phyloP scores from a whole-genome alignment of 2,113 vertebrate genomes.

The Tapirus terrestris region DNA sequence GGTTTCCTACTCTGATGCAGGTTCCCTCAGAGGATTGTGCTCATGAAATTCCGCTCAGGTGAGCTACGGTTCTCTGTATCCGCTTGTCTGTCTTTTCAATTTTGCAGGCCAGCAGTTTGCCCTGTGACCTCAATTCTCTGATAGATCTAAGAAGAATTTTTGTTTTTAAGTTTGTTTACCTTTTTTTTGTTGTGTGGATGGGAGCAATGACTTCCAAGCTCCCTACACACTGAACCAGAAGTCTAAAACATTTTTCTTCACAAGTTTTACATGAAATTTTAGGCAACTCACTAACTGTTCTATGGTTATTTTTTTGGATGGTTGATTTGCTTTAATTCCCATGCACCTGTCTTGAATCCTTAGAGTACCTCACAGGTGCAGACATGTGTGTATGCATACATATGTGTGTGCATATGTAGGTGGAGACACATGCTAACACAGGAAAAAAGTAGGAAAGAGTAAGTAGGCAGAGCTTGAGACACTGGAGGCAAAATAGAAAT shows the following conservation, averaged over 20 bases:
- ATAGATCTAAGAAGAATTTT: not conserved
- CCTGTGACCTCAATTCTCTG: not conserved
- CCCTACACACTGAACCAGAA: not conserved
- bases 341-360: not conserved
- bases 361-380: not conserved
- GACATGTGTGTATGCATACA: not conserved
- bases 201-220: not conserved
- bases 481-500: not conserved
- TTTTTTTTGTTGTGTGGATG: not conserved
- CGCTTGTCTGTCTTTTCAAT: not conserved
- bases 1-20: not conserved
- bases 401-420: not conserved
- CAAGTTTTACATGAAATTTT: not conserved
- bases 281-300: not conserved
- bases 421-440: not conserved
- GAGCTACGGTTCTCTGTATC: not conserved
- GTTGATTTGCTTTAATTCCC: not conserved
- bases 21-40: not conserved
- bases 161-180: not conserved
- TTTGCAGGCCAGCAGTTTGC: not conserved
- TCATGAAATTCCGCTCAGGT: not conserved
- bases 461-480: not conserved
- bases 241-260: not conserved
- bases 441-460: not conserved
- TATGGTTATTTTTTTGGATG: not conserved